Conservation (phyloP, 30 jellyfish, hydroid and myxozoan genomes). For the Aurelia aurita complex sp. Pacific region DNA sequence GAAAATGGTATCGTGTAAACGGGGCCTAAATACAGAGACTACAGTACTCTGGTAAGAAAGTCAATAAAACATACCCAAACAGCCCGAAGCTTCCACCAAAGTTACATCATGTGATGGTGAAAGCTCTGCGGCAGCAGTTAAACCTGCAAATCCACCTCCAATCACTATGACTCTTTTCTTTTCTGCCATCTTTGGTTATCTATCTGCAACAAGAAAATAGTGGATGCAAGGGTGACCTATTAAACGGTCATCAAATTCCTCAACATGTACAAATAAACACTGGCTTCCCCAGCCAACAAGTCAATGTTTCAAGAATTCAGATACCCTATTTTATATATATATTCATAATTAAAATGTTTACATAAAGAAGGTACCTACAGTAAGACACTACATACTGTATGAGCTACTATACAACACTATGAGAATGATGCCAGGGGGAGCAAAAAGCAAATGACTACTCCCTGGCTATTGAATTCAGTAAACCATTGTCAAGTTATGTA, state of each 20-base stretch:
- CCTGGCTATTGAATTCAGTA: too few relatives aligned
- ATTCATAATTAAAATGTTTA: too few relatives aligned
- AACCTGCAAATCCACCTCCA: conserved; percentile 81
- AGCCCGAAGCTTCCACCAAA: conserved; percentile 59
- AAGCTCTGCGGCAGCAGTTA: conserved; percentile 65
- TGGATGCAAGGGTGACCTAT: not conserved
- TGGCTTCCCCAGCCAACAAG: too few relatives aligned
- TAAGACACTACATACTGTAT: not conserved
- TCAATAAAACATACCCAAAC: conserved; percentile 25
- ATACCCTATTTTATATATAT: too few relatives aligned
- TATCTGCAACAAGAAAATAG: not conserved
- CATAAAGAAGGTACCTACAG: not conserved
- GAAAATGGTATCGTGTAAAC: too few relatives aligned
- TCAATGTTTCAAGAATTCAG: too few relatives aligned
- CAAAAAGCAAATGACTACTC: not conserved
- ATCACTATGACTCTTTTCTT: conserved; percentile 27
- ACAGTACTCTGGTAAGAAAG: too few relatives aligned
- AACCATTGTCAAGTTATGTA: not conserved
- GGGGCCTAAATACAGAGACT: too few relatives aligned
- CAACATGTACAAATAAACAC: too few relatives aligned
- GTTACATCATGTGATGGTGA: conserved; percentile 19
- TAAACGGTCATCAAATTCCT: too few relatives aligned
- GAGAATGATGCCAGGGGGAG: not conserved
- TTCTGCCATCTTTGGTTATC: not conserved
- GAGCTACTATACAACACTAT: not conserved